Percentiles rank a stretch among this genome's conserved stretches.
Conservation (phyloP, 1,140 invertebrate species). For the Dendrolimus kikuchii region DNA sequence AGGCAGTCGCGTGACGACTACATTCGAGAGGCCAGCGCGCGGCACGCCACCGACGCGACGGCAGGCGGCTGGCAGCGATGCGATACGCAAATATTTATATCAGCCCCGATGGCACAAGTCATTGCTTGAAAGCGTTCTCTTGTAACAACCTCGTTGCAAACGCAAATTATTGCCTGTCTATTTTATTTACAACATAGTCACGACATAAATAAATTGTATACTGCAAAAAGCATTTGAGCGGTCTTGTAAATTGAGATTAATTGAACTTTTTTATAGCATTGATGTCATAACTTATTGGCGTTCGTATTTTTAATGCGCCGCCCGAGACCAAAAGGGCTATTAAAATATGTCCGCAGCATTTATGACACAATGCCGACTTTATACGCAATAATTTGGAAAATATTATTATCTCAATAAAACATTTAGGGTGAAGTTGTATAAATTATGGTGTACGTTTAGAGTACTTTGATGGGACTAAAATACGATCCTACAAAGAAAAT, state of each 20-base stretch:
- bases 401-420: too few relatives aligned
- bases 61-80: slow-evolving; percentile 18
- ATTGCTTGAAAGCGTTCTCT: slow-evolving; percentile 61
- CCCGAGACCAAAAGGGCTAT: too few relatives aligned
- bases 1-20: slow-evolving; percentile 38
- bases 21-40: slow-evolving; percentile 22
- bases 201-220: slow-evolving; percentile 28
- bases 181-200: slow-evolving; percentile 43
- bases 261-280: slow-evolving; percentile 12
- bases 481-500: too few relatives aligned
- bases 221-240: slow-evolving; percentile 17
- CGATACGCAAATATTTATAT: slow-evolving; percentile 56
- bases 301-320: too few relatives aligned
- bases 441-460: too few relatives aligned
- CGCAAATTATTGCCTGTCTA: slow-evolving; percentile 50
- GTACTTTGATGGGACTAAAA: too few relatives aligned
- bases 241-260: slow-evolving; percentile 28
- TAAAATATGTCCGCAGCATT: too few relatives aligned
- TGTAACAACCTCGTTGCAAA: slow-evolving; percentile 39
- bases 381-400: too few relatives aligned
- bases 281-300: slow-evolving; percentile 13
- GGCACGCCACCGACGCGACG: slow-evolving; percentile 13
- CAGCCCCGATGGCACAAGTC: slow-evolving; percentile 36
- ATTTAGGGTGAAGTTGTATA: too few relatives aligned
- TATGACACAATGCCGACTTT: too few relatives aligned